Percentiles rank a stretch among this genome's conserved stretches.
phyloP scores from a whole-genome alignment of 2,888 invertebrate genomes.

The Hybos culiciformis region DNA sequence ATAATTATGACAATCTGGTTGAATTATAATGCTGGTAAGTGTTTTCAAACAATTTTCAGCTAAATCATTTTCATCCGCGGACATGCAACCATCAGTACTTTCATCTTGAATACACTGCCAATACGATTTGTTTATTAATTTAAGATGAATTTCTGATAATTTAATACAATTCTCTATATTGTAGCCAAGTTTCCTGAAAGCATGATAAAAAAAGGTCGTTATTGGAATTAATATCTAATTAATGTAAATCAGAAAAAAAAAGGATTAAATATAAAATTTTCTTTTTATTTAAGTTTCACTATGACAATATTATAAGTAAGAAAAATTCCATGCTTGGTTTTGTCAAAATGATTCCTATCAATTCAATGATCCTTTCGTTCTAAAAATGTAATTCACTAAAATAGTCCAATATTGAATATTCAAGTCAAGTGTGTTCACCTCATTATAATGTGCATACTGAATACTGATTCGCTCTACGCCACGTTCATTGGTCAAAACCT shows the following conservation, averaged over 20 bases:
- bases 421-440: too few relatives aligned
- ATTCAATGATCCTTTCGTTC: too few relatives aligned
- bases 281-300: too few relatives aligned
- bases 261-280: not conserved
- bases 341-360: too few relatives aligned
- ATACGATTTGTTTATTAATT: slow-evolving; percentile 35
- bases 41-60: slow-evolving; percentile 50
- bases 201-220: not conserved
- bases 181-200: slow-evolving; percentile 27
- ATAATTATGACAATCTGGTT: slow-evolving; percentile 48
- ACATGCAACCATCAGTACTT: slow-evolving; percentile 39
- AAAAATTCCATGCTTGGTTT: too few relatives aligned
- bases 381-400: too few relatives aligned
- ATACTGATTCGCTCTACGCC: too few relatives aligned
- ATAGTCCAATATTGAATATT: too few relatives aligned
- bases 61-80: slow-evolving; percentile 42
- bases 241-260: not conserved
- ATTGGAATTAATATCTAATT: not conserved
- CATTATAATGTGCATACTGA: too few relatives aligned
- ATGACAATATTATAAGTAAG: too few relatives aligned
- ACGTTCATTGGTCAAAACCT: too few relatives aligned
- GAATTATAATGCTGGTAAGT: slow-evolving; percentile 38
- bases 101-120: slow-evolving; percentile 34
- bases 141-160: slow-evolving; percentile 32
- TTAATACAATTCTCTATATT: slow-evolving; percentile 31